phyloP scores from a whole-genome alignment of 1,140 invertebrate species.

The Asobara japonica region DNA sequence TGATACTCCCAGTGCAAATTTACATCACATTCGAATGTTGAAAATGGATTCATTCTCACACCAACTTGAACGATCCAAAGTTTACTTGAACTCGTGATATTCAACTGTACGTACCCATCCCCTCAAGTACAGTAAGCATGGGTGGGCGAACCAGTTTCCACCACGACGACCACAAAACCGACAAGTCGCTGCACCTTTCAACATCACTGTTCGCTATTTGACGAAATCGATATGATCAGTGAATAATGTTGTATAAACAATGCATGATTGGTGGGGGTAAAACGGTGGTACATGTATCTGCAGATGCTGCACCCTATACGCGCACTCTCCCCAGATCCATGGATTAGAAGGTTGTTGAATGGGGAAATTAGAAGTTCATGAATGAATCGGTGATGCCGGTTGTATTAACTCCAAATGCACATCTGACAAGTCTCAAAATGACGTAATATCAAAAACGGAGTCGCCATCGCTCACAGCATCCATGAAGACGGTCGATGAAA shows the following conservation, averaged over 20 bases:
- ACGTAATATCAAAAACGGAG: conserved; percentile 72
- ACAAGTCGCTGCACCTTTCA: background rate
- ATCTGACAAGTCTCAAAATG: conserved; percentile 75
- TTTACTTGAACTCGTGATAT: background rate
- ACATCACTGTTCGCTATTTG: conserved; percentile 5
- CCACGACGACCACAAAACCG: conserved; percentile 20
- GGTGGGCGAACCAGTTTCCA: conserved; percentile 60
- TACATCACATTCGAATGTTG: no score
- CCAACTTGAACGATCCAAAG: no score
- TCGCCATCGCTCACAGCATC: conserved; percentile 89
- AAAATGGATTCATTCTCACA: no score
- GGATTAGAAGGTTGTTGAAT: no score
- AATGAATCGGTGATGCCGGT: no score
- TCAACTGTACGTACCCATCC: conserved; percentile 5
- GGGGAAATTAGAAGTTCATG: no score
- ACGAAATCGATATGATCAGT: conserved; percentile 13
- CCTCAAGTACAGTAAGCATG: background rate
- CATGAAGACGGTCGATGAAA: conserved; percentile 89
- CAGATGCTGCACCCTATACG: no score
- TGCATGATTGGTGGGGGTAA: no score
- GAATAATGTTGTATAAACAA: background rate
- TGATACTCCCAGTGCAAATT: no score
- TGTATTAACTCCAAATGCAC: no score
- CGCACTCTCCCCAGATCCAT: no score
- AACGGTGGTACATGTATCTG: no score